Evolutionary conservation across 2,113 vertebrate species (phyloP).

Genomic region (Thymallus thymallus): DNA sequence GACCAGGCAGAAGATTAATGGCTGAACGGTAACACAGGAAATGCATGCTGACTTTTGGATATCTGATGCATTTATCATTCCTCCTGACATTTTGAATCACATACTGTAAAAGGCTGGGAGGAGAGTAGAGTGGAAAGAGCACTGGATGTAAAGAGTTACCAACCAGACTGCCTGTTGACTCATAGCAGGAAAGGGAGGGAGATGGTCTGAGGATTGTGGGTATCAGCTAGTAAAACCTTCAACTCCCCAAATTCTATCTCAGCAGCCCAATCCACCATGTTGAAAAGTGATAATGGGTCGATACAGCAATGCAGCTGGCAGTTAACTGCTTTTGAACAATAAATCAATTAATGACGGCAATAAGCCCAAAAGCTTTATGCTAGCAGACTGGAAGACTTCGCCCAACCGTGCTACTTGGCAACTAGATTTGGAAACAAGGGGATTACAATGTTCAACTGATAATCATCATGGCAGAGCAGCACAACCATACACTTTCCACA

Average conservation of each 20-base stretch:
- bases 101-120: too few relatives aligned
- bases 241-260: conserved; percentile 16
- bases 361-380: conserved; percentile 4
- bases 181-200: background rate
- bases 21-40: conserved; percentile 45
- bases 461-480: conserved; percentile 14
- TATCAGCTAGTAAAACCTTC: background rate
- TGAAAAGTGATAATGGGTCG: conserved; percentile 14
- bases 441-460: conserved; percentile 19
- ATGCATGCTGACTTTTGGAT: conserved; percentile 8
- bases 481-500: conserved; percentile 7
- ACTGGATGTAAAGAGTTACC: background rate
- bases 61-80: background rate
- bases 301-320: conserved; percentile 21
- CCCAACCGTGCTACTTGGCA: conserved; percentile 19
- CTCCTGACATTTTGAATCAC: too few relatives aligned
- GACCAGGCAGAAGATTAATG: conserved; percentile 27
- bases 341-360: conserved; percentile 5
- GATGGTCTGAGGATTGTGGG: background rate
- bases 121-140: background rate
- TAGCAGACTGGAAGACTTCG: conserved; percentile 21
- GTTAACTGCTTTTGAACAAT: conserved; percentile 12
- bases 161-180: background rate
- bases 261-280: conserved; percentile 46
- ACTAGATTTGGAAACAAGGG: conserved; percentile 10